Evolutionary conservation across 2,797 vertebrate genomes (phyloP).

Genomic region (Chelon auratus): DNA sequence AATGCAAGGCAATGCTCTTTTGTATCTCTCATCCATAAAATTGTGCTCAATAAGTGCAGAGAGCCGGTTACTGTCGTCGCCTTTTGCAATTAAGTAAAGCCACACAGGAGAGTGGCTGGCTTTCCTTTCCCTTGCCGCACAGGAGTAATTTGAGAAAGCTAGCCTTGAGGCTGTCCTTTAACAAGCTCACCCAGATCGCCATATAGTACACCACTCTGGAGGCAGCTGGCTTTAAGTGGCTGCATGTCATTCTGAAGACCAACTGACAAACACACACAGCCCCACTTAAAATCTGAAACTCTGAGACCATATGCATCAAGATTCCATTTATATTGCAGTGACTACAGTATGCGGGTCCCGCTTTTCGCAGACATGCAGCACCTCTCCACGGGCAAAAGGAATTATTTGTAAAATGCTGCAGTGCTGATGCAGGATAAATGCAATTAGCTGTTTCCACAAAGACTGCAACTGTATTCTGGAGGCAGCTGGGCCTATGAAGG

Average conservation of each 20-base stretch:
- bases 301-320: conserved; percentile 29
- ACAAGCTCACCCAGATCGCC: conserved; percentile 69
- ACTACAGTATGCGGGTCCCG: background rate
- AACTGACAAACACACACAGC: conserved; percentile 67
- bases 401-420: conserved; percentile 14
- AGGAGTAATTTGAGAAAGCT: conserved; percentile 77
- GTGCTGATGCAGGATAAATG: conserved; percentile 17
- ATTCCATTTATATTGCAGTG: conserved; percentile 39
- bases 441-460: conserved; percentile 26
- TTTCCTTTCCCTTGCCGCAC: conserved; percentile 48
- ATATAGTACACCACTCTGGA: conserved; percentile 47
- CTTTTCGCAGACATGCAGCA: conserved; percentile 1
- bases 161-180: conserved; percentile 74
- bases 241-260: conserved; percentile 63
- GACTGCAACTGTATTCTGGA: conserved; percentile 37
- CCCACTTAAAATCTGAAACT: conserved; percentile 46
- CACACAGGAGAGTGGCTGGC: conserved; percentile 52
- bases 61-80: conserved; percentile 51
- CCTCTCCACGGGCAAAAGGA: conserved; percentile 14
- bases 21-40: conserved; percentile 64
- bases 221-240: conserved; percentile 76
- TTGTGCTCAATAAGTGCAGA: conserved; percentile 58
- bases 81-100: conserved; percentile 71
- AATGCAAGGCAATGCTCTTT: conserved; percentile 48
- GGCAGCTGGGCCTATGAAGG: conserved; percentile 56